Percentiles rank a stretch among this genome's conserved stretches.
Conservation (phyloP, 2,888 invertebrate genomes). For the Sinohyriopsis cumingii region DNA sequence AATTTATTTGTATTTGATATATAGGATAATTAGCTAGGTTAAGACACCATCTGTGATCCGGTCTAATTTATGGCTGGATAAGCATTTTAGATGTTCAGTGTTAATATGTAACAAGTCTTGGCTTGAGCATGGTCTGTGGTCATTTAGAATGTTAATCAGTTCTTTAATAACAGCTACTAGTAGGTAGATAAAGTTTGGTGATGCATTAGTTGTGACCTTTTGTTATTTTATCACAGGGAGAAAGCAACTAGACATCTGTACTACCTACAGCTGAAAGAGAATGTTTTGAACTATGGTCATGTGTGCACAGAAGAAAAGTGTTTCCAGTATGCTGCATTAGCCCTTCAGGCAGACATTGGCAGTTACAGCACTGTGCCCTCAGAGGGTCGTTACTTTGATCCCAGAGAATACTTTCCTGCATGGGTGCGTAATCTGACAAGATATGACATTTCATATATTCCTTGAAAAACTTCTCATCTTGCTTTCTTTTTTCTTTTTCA, state of each 20-base stretch:
- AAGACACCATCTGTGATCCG: too few species aligned
- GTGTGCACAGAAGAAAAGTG: constrained; percentile 73
- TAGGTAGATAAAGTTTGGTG: too few species aligned
- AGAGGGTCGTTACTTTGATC: constrained; percentile 80
- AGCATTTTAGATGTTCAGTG: too few species aligned
- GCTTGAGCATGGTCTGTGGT: too few species aligned
- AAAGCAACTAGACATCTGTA: constrained; percentile 94
- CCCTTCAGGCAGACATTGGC: constrained; percentile 93
- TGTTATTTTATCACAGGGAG: constrained; percentile 76
- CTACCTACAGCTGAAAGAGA: constrained; percentile 94
- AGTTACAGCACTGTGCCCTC: constrained; percentile 77
- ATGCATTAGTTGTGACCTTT: too few species aligned
- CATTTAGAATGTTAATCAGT: too few species aligned
- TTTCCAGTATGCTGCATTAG: constrained; percentile 88
- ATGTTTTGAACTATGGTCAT: constrained; percentile 77
- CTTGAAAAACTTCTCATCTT: neutral
- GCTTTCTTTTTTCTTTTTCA: neutral
- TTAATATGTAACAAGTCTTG: too few species aligned
- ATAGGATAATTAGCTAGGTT: too few species aligned
- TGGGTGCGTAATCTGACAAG: constrained; percentile 66
- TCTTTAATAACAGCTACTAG: too few species aligned
- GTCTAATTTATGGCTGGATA: too few species aligned
- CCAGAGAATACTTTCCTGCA: constrained; percentile 88
- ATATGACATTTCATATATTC: neutral
- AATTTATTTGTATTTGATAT: too few species aligned